phyloP scores from a whole-genome alignment of 2,113 vertebrate genomes.

The Alosa alosa region DNA sequence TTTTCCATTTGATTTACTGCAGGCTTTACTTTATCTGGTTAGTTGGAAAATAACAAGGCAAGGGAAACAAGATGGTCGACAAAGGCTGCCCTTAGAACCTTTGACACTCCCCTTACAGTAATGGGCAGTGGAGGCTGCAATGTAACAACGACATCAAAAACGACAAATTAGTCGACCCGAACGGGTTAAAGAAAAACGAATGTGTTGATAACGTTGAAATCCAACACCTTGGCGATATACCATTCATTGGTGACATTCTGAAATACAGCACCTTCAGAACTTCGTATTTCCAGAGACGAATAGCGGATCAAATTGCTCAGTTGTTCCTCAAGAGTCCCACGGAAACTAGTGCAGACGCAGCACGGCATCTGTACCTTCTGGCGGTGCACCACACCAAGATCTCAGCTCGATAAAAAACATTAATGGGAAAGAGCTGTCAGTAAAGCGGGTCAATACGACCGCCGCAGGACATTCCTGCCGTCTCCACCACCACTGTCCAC shows the following conservation, averaged over 20 bases:
- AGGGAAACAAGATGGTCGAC: not conserved
- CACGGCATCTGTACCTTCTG: not conserved
- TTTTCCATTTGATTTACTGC: not conserved
- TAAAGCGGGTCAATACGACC: not conserved
- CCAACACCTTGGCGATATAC: slow-evolving; percentile 22
- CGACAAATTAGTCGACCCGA: not conserved
- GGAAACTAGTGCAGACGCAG: not conserved
- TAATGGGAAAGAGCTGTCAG: slow-evolving; percentile 14
- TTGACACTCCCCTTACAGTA: not conserved
- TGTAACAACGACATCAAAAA: not conserved
- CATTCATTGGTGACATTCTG: not conserved
- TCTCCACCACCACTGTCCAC: not conserved
- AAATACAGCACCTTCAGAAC: slow-evolving; percentile 1
- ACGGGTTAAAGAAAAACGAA: not conserved
- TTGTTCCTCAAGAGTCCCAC: not conserved
- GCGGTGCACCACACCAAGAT: not conserved
- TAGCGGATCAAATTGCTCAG: not conserved
- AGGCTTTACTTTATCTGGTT: not conserved
- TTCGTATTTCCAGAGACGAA: slow-evolving; percentile 17
- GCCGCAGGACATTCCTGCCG: not conserved
- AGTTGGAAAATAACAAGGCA: slow-evolving; percentile 6
- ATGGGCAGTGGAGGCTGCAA: not conserved
- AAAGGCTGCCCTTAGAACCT: slow-evolving; percentile 8
- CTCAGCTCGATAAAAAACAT: slow-evolving; percentile 12
- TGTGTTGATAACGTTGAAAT: not conserved